Base-by-base conservation (phyloP, 2,113 vertebrate genomes). In the Tiliqua scincoides region DNA sequence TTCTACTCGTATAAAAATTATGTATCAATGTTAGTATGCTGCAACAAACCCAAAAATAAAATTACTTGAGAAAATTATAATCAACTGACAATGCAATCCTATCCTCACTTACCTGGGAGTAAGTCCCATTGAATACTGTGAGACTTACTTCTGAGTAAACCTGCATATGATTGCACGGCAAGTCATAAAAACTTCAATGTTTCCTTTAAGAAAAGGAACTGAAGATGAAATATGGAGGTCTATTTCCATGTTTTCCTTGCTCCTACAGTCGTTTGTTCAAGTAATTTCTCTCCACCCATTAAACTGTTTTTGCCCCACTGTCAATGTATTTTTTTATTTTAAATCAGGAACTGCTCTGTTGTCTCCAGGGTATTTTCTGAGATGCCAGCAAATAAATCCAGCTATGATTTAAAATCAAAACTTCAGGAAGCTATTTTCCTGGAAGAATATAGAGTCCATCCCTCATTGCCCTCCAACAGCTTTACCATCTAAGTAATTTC, bases 351-450 rank as follows among this genome's bases (percentile, higher is more conserved):
- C 40, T 92, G 88, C 77, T 93, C 91, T 85, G 54, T 63, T 84
- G 65, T 15, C 48, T 86, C 63, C 83, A 65, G 89, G 54, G 57
- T 37, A 90, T 93, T 90, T 92, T 85, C 85, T 92, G 91, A 91
- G 78, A 72, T 25, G 40, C 30, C 70, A 88, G 32, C 40, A 90
- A 91, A 91, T 86, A 87, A 91, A 89, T 87, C n/a, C 82, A 92
- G 78, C 79, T 87, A 90, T 75, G 37, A 92, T 57, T 74, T 79
- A 86, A 91, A 92, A 61, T 54, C 78, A 90, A 84, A 91, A 91
- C 82, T 85, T 91, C 78, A 79, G 68, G 82, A 91, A 93, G 62
- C 57, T 74, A 83, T 54, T 88, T 92, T 90, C 79, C 76, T 91
- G 54, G 77, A 87, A 92, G 80, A 65, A 85, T 37, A 82, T 57